Evolutionary conservation across 2,113 vertebrate genomes (phyloP).

Genomic region (Grantiella picta): DNA sequence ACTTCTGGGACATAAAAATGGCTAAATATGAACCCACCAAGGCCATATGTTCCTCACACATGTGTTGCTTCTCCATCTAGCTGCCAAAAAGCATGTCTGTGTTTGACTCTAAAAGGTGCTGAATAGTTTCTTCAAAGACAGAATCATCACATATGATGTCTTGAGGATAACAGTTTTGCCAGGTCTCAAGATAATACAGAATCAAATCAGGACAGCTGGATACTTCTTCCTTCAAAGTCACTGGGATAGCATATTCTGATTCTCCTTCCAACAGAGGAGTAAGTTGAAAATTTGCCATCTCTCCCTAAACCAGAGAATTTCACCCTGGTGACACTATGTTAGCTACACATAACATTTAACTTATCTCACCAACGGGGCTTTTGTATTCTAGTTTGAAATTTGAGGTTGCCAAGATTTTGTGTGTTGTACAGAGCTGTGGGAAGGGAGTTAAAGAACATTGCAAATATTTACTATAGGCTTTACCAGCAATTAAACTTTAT

Average conservation of each 20-base stretch:
- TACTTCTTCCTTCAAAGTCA: neutral
- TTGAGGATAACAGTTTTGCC: neutral
- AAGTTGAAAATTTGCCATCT: neutral
- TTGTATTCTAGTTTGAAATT: neutral
- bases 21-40: neutral
- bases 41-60: neutral
- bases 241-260: neutral
- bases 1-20: neutral
- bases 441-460: neutral
- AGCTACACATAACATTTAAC: neutral
- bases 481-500: neutral
- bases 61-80: neutral
- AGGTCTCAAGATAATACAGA: neutral
- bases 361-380: neutral
- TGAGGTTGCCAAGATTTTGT: neutral
- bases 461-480: slow-evolving; percentile 38
- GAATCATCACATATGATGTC: neutral
- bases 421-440: neutral
- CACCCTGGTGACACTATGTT: neutral
- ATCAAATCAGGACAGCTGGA: neutral
- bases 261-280: neutral
- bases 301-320: neutral
- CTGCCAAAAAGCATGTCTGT: neutral
- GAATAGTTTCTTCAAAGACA: neutral
- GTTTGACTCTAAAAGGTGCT: neutral